Percentiles rank a stretch among this genome's conserved stretches.
Conservation (phyloP, 2,113 vertebrate species). For the Epinephelus moara region DNA sequence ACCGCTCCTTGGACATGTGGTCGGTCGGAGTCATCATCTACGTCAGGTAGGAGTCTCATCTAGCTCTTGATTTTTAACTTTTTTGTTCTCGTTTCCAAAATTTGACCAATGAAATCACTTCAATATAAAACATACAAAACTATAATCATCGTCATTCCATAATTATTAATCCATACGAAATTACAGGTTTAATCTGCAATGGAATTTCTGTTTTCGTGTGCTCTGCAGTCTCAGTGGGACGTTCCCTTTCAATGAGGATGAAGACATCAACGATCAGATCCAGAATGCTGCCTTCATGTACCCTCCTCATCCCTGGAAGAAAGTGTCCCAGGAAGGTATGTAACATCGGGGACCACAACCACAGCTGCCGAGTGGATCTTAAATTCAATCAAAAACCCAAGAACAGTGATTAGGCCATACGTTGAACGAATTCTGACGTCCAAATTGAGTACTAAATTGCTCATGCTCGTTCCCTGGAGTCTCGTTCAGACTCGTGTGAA, state of each 20-base stretch:
- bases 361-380: neutral
- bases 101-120: neutral
- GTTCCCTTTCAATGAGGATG: conserved; percentile 98
- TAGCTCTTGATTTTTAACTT: no score
- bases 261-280: conserved; percentile 99
- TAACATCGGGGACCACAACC: neutral
- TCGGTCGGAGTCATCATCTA: conserved; percentile 98
- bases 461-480: no score
- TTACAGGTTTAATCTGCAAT: neutral
- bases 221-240: conserved; percentile 92
- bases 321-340: conserved; percentile 94
- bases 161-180: neutral
- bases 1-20: conserved; percentile 99
- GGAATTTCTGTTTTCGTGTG: neutral
- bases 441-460: no score
- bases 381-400: no score
- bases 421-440: no score
- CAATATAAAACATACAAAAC: neutral
- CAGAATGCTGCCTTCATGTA: conserved; percentile 99
- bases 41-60: conserved; percentile 77
- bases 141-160: no score
- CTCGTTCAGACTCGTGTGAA: no score
- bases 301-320: conserved; percentile 98
- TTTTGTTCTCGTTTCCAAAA: neutral
- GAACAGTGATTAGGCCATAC: no score